phyloP scores from a whole-genome alignment of 30 jellyfish, hydroid and myxozoan genomes.

The Turritopsis rubra region DNA sequence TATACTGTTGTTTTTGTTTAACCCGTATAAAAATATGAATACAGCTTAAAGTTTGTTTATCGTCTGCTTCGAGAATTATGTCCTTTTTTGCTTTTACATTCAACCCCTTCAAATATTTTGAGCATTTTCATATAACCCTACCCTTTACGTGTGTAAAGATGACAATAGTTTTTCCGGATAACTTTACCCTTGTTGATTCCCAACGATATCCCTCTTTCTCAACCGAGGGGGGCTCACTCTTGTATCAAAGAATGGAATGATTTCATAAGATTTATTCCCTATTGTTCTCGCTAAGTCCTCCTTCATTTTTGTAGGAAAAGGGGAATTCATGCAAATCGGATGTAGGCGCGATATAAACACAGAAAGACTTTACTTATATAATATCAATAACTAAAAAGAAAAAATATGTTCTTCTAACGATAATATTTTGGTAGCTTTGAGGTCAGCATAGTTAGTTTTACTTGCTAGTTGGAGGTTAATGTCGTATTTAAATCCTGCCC shows the following conservation, averaged over 20 bases:
- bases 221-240: too few species aligned
- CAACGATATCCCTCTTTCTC: neutral
- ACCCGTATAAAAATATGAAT: neutral
- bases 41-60: neutral
- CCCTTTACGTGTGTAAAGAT: too few species aligned
- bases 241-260: too few species aligned
- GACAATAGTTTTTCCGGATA: neutral
- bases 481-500: constrained; percentile 3
- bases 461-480: neutral
- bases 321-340: neutral
- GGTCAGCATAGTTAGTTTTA: neutral
- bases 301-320: neutral
- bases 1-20: neutral
- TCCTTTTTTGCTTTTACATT: neutral
- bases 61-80: neutral
- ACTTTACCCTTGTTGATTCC: neutral
- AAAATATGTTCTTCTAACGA: neutral
- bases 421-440: constrained; percentile 13
- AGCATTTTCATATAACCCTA: too few species aligned
- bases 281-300: too few species aligned
- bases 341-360: neutral
- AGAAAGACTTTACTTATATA: neutral
- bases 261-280: too few species aligned
- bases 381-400: neutral
- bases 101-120: neutral